A percentile compares a stretch with the other conserved stretches of the same genome.
phyloP scores from a whole-genome alignment of 2,888 invertebrate species.

The Hofmannophila pseudospretella region DNA sequence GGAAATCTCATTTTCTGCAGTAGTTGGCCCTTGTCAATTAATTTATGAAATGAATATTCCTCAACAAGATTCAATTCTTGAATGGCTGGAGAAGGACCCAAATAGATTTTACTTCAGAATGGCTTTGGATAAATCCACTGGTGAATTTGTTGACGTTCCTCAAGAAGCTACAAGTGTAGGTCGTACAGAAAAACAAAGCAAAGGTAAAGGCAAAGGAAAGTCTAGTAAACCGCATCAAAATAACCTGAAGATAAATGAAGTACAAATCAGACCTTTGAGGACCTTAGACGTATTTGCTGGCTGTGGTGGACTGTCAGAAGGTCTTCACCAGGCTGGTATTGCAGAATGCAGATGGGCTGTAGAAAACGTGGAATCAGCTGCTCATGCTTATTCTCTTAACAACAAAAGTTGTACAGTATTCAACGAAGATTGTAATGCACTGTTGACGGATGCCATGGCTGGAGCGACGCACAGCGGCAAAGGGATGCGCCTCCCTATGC shows the following conservation, averaged over 20 bases:
- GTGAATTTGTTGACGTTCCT: slow-evolving; percentile 80
- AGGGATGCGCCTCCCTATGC: slow-evolving; percentile 81
- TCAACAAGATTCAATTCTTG: slow-evolving; percentile 63
- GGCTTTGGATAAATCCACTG: slow-evolving; percentile 78
- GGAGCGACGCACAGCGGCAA: slow-evolving; percentile 68
- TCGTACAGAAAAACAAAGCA: slow-evolving; percentile 73
- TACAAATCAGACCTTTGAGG: slow-evolving; percentile 71
- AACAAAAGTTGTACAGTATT: slow-evolving; percentile 86
- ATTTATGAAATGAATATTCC: slow-evolving; percentile 80
- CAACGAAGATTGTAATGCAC: slow-evolving; percentile 87
- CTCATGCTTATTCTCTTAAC: slow-evolving; percentile 87
- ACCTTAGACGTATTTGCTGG: slow-evolving; percentile 91
- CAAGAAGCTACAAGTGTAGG: slow-evolving; percentile 77
- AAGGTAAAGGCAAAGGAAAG: slow-evolving; percentile 83
- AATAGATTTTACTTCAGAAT: slow-evolving; percentile 86
- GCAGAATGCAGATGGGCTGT: slow-evolving; percentile 88
- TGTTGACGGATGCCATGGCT: slow-evolving; percentile 83
- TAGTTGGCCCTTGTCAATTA: slow-evolving; percentile 84
- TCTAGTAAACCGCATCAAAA: slow-evolving; percentile 50
- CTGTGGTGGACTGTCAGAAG: slow-evolving; percentile 89
- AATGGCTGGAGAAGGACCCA: slow-evolving; percentile 81
- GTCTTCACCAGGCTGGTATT: slow-evolving; percentile 82
- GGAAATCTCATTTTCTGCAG: slow-evolving; percentile 76
- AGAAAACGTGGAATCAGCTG: slow-evolving; percentile 86
- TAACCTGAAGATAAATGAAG: slow-evolving; percentile 35